Evolutionary conservation across 1,140 invertebrate species (phyloP).

Genomic region (Mactra quadrangularis): DNA sequence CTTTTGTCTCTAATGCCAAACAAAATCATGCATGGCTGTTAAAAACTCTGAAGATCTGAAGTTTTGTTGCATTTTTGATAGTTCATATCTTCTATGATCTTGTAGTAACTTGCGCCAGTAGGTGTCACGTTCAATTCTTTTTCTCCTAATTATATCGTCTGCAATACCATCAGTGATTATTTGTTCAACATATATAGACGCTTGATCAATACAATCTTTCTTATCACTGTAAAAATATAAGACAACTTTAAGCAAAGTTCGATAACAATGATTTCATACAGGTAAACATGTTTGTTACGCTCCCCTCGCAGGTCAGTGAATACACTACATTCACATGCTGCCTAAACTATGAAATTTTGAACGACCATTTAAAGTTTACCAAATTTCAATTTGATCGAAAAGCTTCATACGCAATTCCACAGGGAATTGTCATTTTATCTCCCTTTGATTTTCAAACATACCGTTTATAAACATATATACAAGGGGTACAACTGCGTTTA

Average conservation of each 20-base stretch:
- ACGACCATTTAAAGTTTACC: too few relatives aligned
- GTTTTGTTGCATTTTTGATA: neutral
- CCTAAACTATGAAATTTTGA: neutral
- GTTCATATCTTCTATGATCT: neutral
- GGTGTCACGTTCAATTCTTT: neutral
- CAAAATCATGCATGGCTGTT: constrained; percentile 17
- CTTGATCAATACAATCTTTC: neutral
- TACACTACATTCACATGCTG: too few relatives aligned
- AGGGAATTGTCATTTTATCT: too few relatives aligned
- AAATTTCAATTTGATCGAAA: too few relatives aligned
- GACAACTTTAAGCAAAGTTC: too few relatives aligned
- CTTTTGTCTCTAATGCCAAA: constrained; percentile 1
- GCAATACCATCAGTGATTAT: neutral
- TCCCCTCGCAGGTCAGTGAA: too few relatives aligned
- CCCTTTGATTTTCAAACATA: too few relatives aligned
- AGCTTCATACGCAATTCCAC: too few relatives aligned
- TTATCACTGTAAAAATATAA: neutral
- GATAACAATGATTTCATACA: neutral
- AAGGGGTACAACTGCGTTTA: too few relatives aligned
- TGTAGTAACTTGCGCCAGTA: neutral
- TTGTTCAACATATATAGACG: neutral
- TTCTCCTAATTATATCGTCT: constrained; percentile 4
- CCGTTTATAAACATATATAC: too few relatives aligned
- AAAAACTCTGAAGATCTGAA: constrained; percentile 1
- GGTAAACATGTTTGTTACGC: neutral